Evolutionary conservation across 2,888 invertebrate genomes (phyloP), one percentile per base, ranked within the genome.

Genomic region (Phortica magna): DNA sequence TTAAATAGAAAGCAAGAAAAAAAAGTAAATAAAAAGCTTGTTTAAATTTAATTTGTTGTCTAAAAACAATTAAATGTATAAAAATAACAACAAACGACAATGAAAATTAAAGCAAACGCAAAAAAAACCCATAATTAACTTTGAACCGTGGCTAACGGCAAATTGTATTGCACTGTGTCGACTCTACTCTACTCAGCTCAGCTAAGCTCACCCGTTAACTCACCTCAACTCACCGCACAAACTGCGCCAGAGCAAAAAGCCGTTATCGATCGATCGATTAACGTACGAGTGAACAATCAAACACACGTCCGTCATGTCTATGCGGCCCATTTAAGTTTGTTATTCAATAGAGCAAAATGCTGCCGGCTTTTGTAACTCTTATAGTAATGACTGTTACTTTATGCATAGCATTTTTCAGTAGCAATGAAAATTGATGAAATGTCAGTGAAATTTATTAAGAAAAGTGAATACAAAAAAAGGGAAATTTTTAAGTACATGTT

Each of bases 131-230:
- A 59, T 22, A 73, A 73, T 73, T 43, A 61, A 73, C 59, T 73
- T 61, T 73, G 48, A 73, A 73, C 41, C 59, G n/a, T 59, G 17
- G n/a, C 59, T 59, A 59, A 59, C 59, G 59, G 17, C 59, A 59
- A 59, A 9, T 2, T 71, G 53, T 71, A 12, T 14, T 9, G 70
- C 70, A 48, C 14, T 48, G 48, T 14, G 48, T 6, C 48, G n/a
- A 10, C 12, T 61, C 9, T 4, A 4, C 31, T 31, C 31, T 4
- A 1, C 31, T 31, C 31, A 31, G 31, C 31, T 31, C 31, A 31
- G 3, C 31, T 31, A 2, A 4, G 31, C 5, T 31, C 31, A 31
- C 31, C 31, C n/a, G n/a, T n/a, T n/a, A n/a, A n/a, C n/a, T 31
- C 31, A 31, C 2, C 31, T 31, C 31, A 31, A 31, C 31, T 4